Evolutionary conservation across 2,888 invertebrate genomes (phyloP).

Genomic region (Arctia plantaginis): DNA sequence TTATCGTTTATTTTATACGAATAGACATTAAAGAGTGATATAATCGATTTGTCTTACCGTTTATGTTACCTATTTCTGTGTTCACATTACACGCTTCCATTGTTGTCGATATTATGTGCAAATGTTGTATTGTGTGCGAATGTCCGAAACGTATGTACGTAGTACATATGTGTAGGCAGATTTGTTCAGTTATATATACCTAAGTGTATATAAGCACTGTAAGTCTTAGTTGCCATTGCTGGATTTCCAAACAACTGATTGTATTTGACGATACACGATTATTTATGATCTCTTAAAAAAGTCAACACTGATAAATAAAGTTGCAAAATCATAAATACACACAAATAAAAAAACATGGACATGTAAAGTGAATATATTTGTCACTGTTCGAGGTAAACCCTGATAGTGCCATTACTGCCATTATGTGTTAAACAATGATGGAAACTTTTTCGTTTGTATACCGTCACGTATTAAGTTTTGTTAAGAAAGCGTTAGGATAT

Average conservation of each 20-base stretch:
- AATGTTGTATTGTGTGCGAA: not conserved
- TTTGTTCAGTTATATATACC: too few relatives aligned
- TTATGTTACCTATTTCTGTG: conserved; percentile 1
- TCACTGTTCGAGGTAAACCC: conserved; percentile 25
- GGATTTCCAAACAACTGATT: not conserved
- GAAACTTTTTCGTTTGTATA: conserved; percentile 1
- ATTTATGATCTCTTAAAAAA: not conserved
- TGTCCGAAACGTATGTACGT: not conserved
- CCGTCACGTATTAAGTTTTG: not conserved
- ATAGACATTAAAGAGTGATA: conserved; percentile 26
- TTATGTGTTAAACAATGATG: conserved; percentile 26
- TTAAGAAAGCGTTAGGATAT: not conserved
- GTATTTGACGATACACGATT: not conserved
- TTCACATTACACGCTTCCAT: not conserved
- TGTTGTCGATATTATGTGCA: not conserved
- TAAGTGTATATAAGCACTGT: too few relatives aligned
- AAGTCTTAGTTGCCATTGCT: not conserved
- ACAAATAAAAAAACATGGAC: not conserved
- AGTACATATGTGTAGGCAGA: not conserved
- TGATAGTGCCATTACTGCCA: conserved; percentile 20
- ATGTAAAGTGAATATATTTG: conserved; percentile 17
- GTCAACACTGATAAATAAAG: too few relatives aligned
- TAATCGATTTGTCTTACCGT: conserved; percentile 29
- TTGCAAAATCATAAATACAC: too few relatives aligned
- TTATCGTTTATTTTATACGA: conserved; percentile 42